Conservation (phyloP, 2,888 invertebrate species). For the Iselma pallidipennis region DNA sequence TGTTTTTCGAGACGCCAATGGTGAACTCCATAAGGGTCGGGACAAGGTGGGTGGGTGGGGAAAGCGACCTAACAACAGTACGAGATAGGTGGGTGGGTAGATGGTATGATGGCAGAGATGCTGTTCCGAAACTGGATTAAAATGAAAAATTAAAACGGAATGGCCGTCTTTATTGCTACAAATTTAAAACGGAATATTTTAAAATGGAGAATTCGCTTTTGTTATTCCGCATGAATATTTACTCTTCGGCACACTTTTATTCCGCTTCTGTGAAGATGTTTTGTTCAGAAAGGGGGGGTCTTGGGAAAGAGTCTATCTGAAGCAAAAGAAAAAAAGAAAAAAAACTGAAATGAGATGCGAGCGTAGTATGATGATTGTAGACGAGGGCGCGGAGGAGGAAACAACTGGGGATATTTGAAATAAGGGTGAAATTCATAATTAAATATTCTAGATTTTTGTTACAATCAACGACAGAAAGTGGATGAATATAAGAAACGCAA, state of each 20-base stretch:
- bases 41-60: not conserved
- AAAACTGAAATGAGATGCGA: too few relatives aligned
- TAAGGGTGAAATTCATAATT: not conserved
- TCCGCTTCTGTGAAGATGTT: constrained; percentile 1
- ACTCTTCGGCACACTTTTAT: constrained; percentile 20
- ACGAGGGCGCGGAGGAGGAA: not conserved
- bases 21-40: not conserved
- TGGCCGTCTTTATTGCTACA: constrained; percentile 50
- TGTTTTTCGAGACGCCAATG: not conserved
- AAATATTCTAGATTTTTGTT: not conserved
- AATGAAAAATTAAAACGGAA: constrained; percentile 52
- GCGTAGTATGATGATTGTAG: not conserved
- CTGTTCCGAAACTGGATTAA: constrained; percentile 48
- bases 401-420: not conserved
- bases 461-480: not conserved
- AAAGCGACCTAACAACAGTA: constrained; percentile 15
- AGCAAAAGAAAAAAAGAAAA: too few relatives aligned
- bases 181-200: constrained; percentile 50
- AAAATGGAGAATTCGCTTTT: constrained; percentile 32
- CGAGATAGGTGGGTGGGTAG: too few relatives aligned
- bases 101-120: too few relatives aligned
- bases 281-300: not conserved
- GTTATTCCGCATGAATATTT: constrained; percentile 26
- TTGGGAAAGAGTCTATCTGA: not conserved
- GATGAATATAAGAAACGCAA: too few relatives aligned